A percentile compares a stretch with the other conserved stretches of the same genome.
Evolutionary conservation across 1,140 invertebrate species (phyloP).

Genomic region (Aplysia californica): DNA sequence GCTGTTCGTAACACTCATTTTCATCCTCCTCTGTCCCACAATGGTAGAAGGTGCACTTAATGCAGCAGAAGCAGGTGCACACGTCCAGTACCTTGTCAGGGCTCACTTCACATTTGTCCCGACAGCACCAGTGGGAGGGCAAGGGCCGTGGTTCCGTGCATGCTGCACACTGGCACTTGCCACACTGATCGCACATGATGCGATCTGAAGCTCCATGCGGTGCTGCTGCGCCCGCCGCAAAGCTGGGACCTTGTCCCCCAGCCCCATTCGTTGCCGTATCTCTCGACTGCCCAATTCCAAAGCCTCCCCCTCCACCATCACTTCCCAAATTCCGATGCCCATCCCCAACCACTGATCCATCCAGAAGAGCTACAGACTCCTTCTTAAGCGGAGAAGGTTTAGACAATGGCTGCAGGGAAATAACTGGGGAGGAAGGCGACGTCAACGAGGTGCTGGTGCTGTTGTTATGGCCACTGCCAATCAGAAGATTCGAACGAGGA

Average conservation of each 20-base stretch:
- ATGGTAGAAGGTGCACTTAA: constrained; percentile 92
- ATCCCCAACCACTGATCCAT: neutral
- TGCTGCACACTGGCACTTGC: constrained; percentile 86
- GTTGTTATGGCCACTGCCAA: no score
- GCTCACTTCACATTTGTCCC: constrained; percentile 86
- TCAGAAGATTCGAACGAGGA: constrained; percentile 1
- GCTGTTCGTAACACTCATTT: constrained; percentile 82
- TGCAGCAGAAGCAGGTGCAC: constrained; percentile 91
- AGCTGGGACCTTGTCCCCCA: no score
- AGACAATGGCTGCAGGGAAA: constrained; percentile 45
- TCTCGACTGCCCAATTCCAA: no score
- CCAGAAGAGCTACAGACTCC: constrained; percentile 26
- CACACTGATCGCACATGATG: constrained; percentile 87
- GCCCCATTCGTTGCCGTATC: no score
- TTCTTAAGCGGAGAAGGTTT: constrained; percentile 53
- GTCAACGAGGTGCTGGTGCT: no score
- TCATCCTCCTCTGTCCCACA: constrained; percentile 82
- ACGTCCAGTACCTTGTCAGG: constrained; percentile 88
- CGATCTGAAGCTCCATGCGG: no score
- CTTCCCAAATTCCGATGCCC: neutral
- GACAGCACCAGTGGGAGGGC: constrained; percentile 88
- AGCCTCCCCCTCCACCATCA: no score
- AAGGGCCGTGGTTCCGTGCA: constrained; percentile 85
- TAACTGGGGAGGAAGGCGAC: constrained; percentile 11
- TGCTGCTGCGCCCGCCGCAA: no score